These are phyloP conservation scores for Piezodorus guildinii DNA, from an alignment of 1,140 invertebrate species.

Conservation along the genomic window DNA sequence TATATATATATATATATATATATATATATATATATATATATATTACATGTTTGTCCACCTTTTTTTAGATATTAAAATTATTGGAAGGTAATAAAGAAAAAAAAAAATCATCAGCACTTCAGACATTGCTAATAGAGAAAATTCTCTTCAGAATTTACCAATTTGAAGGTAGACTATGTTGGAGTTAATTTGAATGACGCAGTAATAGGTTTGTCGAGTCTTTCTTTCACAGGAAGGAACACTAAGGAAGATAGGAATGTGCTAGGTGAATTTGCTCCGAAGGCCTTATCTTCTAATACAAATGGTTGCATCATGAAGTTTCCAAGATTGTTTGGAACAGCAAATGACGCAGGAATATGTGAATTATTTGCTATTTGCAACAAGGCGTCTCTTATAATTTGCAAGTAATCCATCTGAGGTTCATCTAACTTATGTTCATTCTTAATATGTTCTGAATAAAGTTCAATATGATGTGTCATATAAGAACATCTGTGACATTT, in stretches of 20 bases:
- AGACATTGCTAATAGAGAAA: not conserved
- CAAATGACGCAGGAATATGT: slow-evolving; percentile 29
- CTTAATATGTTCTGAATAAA: slow-evolving; percentile 10
- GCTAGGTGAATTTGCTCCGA: slow-evolving; percentile 27
- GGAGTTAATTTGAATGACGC: slow-evolving; percentile 85
- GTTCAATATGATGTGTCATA: not conserved
- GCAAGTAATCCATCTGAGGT: slow-evolving; percentile 13
- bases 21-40: too few species aligned
- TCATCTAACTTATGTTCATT: slow-evolving; percentile 18
- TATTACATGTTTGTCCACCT: too few species aligned
- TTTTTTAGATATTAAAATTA: too few species aligned
- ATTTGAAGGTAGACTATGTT: slow-evolving; percentile 42
- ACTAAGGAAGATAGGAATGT: slow-evolving; percentile 77
- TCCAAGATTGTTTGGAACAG: slow-evolving; percentile 31
- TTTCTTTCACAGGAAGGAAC: slow-evolving; percentile 78
- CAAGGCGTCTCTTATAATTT: slow-evolving; percentile 25
- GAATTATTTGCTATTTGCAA: slow-evolving; percentile 27
- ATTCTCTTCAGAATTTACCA: not conserved
- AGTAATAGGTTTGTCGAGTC: slow-evolving; percentile 65
- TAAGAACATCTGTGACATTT: slow-evolving; percentile 22
- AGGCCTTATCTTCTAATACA: slow-evolving; percentile 50
- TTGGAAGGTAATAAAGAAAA: too few species aligned
- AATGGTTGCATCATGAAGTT: slow-evolving; percentile 73
- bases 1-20: too few species aligned
- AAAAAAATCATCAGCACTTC: not conserved